These are phyloP conservation scores for Leptobrachium ailaonicum DNA, from an alignment of 2,113 vertebrate species.

Conservation along the genomic window DNA sequence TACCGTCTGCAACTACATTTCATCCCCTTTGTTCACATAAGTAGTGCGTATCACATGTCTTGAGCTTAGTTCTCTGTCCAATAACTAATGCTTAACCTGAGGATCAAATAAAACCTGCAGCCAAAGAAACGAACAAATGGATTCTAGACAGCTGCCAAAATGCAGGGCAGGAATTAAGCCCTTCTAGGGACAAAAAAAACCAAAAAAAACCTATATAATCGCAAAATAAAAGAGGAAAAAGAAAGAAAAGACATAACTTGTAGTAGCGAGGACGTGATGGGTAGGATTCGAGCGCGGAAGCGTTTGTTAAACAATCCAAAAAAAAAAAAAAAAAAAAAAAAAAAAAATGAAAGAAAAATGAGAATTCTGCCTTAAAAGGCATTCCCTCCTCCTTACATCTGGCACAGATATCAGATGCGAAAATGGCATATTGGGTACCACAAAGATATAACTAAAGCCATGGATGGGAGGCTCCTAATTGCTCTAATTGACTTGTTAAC, in stretches of 20 bases:
- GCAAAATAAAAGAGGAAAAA: background rate
- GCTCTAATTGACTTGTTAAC: constrained; percentile 42
- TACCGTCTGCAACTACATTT: constrained; percentile 34
- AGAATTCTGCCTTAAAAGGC: constrained; percentile 8
- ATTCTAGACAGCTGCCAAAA: constrained; percentile 26
- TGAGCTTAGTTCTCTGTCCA: constrained; percentile 35
- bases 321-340: background rate
- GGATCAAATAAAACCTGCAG: constrained; percentile 41
- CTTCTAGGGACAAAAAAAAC: constrained; percentile 7
- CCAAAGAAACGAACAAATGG: constrained; percentile 29
- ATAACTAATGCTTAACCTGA: constrained; percentile 40
- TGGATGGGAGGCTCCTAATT: constrained; percentile 23
- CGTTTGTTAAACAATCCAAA: background rate
- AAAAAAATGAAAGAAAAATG: background rate
- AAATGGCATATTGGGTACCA: constrained; percentile 26
- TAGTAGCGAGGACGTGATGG: too few species aligned
- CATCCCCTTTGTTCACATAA: constrained; percentile 31
- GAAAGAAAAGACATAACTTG: background rate
- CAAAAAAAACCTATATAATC: background rate
- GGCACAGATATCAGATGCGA: constrained; percentile 36
- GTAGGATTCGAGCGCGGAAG: too few species aligned
- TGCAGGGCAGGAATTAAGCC: constrained; percentile 16
- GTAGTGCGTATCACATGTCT: constrained; percentile 37
- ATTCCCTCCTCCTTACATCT: constrained; percentile 43
- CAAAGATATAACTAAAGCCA: constrained; percentile 9